These are phyloP conservation scores for Campylomormyrus numenius DNA, from an alignment of 2,113 vertebrate species.

Conservation along the genomic window DNA sequence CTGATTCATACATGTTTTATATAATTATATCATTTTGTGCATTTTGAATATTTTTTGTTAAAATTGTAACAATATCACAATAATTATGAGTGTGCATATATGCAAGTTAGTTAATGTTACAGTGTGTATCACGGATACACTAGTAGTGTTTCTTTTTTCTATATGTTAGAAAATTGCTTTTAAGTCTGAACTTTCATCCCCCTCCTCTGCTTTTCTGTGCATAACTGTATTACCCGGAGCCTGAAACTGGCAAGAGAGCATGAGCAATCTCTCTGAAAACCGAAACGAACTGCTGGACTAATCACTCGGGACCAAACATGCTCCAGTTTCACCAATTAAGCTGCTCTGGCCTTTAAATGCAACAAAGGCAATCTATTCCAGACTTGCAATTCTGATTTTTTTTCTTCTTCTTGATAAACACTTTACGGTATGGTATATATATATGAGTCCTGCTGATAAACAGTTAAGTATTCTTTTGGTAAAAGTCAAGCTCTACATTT, in stretches of 20 bases:
- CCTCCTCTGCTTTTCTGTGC: background rate
- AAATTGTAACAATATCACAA: background rate
- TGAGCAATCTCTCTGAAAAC: conserved; percentile 48
- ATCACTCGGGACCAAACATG: conserved; percentile 54
- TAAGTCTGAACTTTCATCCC: background rate
- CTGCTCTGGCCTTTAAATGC: conserved; percentile 53
- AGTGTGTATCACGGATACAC: too few relatives aligned
- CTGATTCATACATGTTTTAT: background rate
- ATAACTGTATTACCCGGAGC: background rate
- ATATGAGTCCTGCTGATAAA: conserved; percentile 58
- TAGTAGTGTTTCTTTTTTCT: background rate
- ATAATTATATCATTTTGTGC: background rate
- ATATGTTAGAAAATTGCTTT: background rate
- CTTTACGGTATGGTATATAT: conserved; percentile 47
- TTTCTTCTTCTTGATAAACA: conserved; percentile 3
- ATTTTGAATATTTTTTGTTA: background rate
- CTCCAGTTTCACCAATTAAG: conserved; percentile 53
- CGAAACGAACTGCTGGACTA: conserved; percentile 46
- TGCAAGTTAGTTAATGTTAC: background rate
- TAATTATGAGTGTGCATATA: background rate
- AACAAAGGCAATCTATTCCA: conserved; percentile 58
- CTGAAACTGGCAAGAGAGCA: background rate
- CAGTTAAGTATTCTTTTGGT: conserved; percentile 55
- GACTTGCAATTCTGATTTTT: conserved; percentile 54
- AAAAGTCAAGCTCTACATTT: conserved; percentile 45